Conservation (phyloP, 2,888 invertebrate species). For the Dromius quadrimaculatus region DNA sequence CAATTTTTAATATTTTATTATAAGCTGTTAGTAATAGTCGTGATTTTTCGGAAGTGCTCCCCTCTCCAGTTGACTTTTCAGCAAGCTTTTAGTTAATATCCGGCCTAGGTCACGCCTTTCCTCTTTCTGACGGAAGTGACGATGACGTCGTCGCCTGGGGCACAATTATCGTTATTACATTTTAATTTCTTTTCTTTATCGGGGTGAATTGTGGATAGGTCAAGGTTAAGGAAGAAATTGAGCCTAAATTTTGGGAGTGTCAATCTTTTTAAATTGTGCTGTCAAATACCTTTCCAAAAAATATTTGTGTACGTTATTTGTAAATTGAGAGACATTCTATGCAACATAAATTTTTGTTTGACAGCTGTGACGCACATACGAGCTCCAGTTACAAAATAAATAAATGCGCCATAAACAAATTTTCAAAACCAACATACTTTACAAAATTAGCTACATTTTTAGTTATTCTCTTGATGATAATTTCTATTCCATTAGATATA, state of each 20-base stretch:
- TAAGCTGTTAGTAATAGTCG: no score
- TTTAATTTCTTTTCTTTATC: slow-evolving; percentile 36
- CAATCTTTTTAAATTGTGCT: background rate
- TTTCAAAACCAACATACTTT: no score
- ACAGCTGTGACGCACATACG: no score
- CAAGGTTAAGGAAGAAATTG: background rate
- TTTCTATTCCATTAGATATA: no score
- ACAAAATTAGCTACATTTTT: no score
- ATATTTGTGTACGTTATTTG: no score
- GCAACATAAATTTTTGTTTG: no score
- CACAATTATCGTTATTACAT: slow-evolving; percentile 42
- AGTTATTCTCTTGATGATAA: no score
- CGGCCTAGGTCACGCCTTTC: slow-evolving; percentile 29
- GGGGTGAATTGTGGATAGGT: background rate
- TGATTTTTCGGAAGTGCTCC: background rate
- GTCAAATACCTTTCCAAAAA: background rate
- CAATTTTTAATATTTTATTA: no score
- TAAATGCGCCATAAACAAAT: no score
- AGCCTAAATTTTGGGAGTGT: background rate
- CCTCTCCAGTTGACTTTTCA: background rate
- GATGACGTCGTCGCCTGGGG: background rate
- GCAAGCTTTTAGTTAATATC: slow-evolving; percentile 41
- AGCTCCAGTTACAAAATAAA: no score
- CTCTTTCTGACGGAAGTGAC: slow-evolving; percentile 1
- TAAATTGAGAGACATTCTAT: no score